A percentile compares a stretch with the other conserved stretches of the same genome.
phyloP scores from a whole-genome alignment of 1,140 invertebrate genomes.

The Zaprionus camerounensis region DNA sequence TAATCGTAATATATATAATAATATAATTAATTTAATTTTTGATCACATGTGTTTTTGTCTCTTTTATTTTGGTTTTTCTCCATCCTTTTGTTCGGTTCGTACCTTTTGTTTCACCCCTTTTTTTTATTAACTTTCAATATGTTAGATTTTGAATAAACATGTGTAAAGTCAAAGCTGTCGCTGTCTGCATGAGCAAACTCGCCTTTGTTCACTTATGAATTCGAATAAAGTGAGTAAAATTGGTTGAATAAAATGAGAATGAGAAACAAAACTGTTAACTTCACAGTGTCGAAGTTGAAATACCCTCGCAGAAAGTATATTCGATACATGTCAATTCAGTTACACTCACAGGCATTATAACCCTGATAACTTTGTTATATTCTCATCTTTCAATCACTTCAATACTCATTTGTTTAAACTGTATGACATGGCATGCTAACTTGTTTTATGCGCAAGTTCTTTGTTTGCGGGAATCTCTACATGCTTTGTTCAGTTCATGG shows the following conservation, averaged over 20 bases:
- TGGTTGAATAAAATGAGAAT: background rate
- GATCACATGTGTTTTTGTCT: slow-evolving; percentile 73
- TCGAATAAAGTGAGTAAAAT: background rate
- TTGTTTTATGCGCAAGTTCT: background rate
- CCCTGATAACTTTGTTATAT: too few relatives aligned
- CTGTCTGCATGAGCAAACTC: background rate
- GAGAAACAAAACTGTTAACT: background rate
- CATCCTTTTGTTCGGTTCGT: slow-evolving; percentile 1
- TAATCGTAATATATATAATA: slow-evolving; percentile 66
- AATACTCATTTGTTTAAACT: background rate
- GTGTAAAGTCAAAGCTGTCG: slow-evolving; percentile 8
- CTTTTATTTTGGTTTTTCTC: slow-evolving; percentile 39
- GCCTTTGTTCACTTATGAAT: background rate
- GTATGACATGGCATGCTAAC: background rate
- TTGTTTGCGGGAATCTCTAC: background rate
- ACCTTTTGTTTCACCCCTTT: slow-evolving; percentile 36
- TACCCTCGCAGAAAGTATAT: background rate
- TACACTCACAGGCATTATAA: background rate
- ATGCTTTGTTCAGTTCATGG: slow-evolving; percentile 27
- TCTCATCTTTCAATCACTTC: background rate
- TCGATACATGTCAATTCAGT: background rate
- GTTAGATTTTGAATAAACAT: slow-evolving; percentile 38
- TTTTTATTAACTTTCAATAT: slow-evolving; percentile 46
- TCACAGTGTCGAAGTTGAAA: background rate
- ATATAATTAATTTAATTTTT: slow-evolving; percentile 76